Percentiles rank a stretch among this genome's conserved stretches.
Conservation (phyloP, 92 coral and sea anemone genomes). For the Blastomussa wellsi region DNA sequence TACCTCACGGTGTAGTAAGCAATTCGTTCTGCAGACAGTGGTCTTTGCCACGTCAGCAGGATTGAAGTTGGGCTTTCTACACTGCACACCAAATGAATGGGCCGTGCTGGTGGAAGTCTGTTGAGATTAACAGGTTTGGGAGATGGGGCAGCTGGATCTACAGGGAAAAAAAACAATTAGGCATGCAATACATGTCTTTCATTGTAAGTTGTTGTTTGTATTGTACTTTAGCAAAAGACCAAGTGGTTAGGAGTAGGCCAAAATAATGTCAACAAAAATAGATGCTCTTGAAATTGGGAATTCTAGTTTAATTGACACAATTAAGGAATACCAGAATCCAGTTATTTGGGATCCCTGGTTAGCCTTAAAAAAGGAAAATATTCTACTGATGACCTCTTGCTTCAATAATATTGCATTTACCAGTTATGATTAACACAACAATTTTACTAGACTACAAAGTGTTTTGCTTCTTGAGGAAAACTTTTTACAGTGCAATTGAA, state of each 20-base stretch:
- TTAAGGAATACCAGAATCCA: too few species aligned
- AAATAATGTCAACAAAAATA: too few species aligned
- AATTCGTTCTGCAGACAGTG: constrained; percentile 27
- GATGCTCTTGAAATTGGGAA: too few species aligned
- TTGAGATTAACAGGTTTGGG: background rate
- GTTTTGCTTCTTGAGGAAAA: background rate
- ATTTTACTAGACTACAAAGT: background rate
- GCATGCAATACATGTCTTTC: background rate
- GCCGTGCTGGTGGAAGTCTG: constrained; percentile 25
- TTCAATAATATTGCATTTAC: background rate
- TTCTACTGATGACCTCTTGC: background rate
- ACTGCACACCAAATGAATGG: constrained; percentile 47
- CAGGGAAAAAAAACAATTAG: background rate
- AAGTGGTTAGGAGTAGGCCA: too few species aligned
- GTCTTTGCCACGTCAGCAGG: constrained; percentile 65
- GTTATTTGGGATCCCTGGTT: too few species aligned
- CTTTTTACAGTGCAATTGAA: too few species aligned
- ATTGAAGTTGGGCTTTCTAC: constrained; percentile 58
- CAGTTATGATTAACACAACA: background rate
- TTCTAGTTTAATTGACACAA: too few species aligned
- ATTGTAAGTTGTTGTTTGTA: too few species aligned
- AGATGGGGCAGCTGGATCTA: constrained; percentile 20
- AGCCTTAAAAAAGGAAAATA: background rate
- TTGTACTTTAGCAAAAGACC: too few species aligned
- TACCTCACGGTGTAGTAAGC: constrained; percentile 63